Base-by-base conservation (phyloP, 23 tunicate genomes). In the Trididemnum clinides region DNA sequence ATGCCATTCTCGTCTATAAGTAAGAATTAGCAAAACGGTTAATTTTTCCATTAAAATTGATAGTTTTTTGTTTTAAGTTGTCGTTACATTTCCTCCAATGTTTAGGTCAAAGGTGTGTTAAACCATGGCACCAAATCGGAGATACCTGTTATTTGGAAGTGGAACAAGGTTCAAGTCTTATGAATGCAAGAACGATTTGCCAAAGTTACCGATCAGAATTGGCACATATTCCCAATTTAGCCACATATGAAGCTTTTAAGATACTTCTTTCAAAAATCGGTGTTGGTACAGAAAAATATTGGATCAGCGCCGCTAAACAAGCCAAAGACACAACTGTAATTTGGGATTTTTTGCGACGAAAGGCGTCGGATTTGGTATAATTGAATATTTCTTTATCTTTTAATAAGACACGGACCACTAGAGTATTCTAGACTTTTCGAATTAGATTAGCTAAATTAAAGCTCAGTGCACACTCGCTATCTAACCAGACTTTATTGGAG, bases 1-100 rank as follows among this genome's bases (percentile, higher is more conserved):
- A 64, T 73, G 37, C 87, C 96, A 27, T 82, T 72, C 75, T 33
- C 21, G 35, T 34, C 79, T 6, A 28, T 91, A 21, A 88, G 96
- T 91, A 39, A 84, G 75, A 7, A n/a, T n/a, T n/a, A n/a, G n/a
- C n/a, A n/a, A n/a, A n/a, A n/a, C n/a, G n/a, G n/a, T n/a, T n/a
- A n/a, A n/a, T n/a, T n/a, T n/a, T 44, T 44, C 15, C 54, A 7
- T 44, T 15, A 15, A 15, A 44, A 7, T 44, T 44, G 54, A 44
- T 15, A 15, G 54, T 44, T 44, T 7, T 44, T 7, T 15, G 15
- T 44, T 44, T 44, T 44, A 44, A 7, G 54, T 15, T 15, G 10
- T 44, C 54, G 15, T 7, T 44, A n/a, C n/a, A n/a, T n/a, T n/a
- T n/a, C n/a, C n/a, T n/a, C n/a, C n/a, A n/a, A 15, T 44, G 15